Conservation (phyloP, 2,113 vertebrate species). For the Nanorana parkeri region DNA sequence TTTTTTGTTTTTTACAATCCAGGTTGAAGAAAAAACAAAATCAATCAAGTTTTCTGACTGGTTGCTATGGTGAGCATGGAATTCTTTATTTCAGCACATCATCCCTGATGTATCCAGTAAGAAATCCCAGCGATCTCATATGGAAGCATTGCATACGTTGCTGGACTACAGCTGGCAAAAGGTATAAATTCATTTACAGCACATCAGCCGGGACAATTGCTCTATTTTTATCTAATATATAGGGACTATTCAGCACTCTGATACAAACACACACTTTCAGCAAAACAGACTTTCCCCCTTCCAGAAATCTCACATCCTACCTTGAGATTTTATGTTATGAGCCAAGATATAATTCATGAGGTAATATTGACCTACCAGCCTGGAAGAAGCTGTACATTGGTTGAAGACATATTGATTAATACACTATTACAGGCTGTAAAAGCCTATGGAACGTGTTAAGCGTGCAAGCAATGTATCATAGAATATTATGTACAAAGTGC, state of each 20-base stretch:
- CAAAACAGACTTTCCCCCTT: not conserved
- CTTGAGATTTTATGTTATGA: not conserved
- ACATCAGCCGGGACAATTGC: too few species aligned
- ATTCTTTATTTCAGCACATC: too few species aligned
- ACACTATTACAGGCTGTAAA: conserved; percentile 34
- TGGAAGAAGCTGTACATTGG: conserved; percentile 1
- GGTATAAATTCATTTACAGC: too few species aligned
- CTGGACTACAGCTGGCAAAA: too few species aligned
- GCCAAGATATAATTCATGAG: conserved; percentile 5
- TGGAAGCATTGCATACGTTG: too few species aligned
- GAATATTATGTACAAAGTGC: conserved; percentile 6
- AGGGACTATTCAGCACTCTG: conserved; percentile 5
- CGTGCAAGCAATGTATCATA: conserved; percentile 6
- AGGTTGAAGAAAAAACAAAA: too few species aligned
- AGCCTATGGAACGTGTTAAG: conserved; percentile 20
- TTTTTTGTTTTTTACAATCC: too few species aligned
- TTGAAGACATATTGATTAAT: conserved; percentile 34
- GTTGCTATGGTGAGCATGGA: too few species aligned
- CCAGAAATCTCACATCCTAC: not conserved
- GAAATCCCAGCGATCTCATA: too few species aligned
- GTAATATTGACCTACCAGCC: conserved; percentile 7
- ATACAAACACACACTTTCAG: not conserved
- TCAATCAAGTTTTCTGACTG: too few species aligned
- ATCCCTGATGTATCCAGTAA: too few species aligned
- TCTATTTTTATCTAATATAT: not conserved